phyloP scores from a whole-genome alignment of 2,113 vertebrate genomes.

The Odocoileus virginianus region DNA sequence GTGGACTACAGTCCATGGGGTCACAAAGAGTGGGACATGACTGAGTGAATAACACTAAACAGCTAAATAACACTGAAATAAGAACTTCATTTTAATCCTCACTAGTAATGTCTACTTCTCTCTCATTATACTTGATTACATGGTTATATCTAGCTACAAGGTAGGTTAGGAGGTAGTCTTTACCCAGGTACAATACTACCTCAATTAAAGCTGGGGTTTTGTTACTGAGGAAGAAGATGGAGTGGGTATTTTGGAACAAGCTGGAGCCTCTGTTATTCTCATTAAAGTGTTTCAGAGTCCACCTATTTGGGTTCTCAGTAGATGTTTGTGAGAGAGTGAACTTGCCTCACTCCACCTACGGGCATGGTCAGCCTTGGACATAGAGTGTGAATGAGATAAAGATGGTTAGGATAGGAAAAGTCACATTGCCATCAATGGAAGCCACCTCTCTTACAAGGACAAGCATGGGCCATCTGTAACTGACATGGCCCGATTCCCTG shows the following conservation, averaged over 20 bases:
- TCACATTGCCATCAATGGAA: neutral
- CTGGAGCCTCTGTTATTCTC: neutral
- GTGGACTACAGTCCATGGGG: too few relatives aligned
- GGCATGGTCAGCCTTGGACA: neutral
- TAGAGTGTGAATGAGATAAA: neutral
- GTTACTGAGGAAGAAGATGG: neutral
- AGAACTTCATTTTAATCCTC: neutral
- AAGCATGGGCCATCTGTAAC: too few relatives aligned
- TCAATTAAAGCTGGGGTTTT: neutral
- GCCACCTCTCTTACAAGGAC: accelerated
- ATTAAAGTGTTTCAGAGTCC: neutral
- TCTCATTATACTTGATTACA: neutral
- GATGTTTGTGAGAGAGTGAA: neutral
- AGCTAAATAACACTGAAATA: neutral
- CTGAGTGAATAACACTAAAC: too few relatives aligned
- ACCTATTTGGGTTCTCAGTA: neutral
- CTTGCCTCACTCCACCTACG: neutral
- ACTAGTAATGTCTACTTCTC: neutral
- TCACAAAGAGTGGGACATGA: too few relatives aligned
- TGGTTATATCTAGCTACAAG: neutral
- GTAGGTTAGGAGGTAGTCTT: neutral
- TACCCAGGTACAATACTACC: neutral
- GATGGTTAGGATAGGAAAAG: neutral
- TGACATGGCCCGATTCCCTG: neutral
- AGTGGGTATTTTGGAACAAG: neutral